phyloP scores from a whole-genome alignment of 1,140 invertebrate species.

The Cardiocondyla obscurior region DNA sequence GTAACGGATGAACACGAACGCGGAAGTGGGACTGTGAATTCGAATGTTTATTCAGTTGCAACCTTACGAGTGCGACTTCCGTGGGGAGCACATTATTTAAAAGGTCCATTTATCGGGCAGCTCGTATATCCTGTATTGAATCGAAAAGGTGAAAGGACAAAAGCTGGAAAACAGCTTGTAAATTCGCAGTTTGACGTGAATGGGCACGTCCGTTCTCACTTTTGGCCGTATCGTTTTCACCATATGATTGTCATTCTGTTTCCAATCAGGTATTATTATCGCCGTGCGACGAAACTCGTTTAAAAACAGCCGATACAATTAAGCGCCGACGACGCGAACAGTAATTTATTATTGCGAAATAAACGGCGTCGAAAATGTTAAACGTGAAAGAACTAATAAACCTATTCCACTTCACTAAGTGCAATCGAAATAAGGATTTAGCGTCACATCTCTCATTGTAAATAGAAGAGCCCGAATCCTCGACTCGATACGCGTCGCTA shows the following conservation, averaged over 20 bases:
- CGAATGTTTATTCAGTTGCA: conserved; percentile 56
- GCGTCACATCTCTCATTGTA: background rate
- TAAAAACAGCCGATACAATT: background rate
- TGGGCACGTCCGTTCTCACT: conserved; percentile 13
- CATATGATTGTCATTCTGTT: conserved; percentile 1
- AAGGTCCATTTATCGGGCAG: conserved; percentile 22
- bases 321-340: background rate
- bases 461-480: background rate
- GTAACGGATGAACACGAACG: conserved; percentile 8
- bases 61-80: conserved; percentile 19
- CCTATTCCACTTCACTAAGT: background rate
- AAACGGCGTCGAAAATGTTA: background rate
- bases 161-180: conserved; percentile 48
- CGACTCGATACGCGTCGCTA: background rate
- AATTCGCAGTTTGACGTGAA: conserved; percentile 40
- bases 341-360: background rate
- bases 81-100: conserved; percentile 47
- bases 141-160: conserved; percentile 19
- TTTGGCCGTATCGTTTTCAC: background rate
- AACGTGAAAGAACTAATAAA: background rate
- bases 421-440: background rate
- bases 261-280: background rate
- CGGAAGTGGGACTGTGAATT: conserved; percentile 52
- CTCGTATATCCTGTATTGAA: conserved; percentile 42
- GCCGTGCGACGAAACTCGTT: background rate